phyloP scores from a whole-genome alignment of 2,113 vertebrate genomes.

The Muntiacus muntjak region DNA sequence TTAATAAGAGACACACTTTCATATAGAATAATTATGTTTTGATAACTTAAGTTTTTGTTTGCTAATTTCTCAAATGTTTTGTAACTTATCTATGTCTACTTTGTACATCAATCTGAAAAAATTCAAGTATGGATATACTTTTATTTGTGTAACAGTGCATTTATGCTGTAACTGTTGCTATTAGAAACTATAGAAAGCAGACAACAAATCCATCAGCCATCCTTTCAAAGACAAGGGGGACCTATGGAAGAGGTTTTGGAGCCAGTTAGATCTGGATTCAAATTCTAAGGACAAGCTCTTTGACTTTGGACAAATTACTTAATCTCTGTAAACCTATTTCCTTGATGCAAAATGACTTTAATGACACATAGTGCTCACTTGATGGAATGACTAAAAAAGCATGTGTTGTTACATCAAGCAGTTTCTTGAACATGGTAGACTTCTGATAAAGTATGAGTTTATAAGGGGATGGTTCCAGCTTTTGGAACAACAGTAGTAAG shows the following conservation, averaged over 20 bases:
- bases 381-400: not conserved
- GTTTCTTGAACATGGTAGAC: not conserved
- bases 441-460: not conserved
- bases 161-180: not conserved
- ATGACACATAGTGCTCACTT: not conserved
- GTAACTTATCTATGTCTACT: not conserved
- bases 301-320: not conserved
- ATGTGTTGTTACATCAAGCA: not conserved
- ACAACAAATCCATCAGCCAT: not conserved
- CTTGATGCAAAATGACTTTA: not conserved
- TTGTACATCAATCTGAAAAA: not conserved
- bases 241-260: not conserved
- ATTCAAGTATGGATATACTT: not conserved
- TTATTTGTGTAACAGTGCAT: not conserved
- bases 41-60: not conserved
- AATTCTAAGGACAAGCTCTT: not conserved
- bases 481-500: not conserved
- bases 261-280: not conserved
- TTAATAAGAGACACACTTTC: not conserved
- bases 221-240: not conserved
- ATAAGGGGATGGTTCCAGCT: not conserved
- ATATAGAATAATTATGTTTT: not conserved
- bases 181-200: not conserved
- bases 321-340: not conserved
- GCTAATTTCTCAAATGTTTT: not conserved